phyloP scores from a whole-genome alignment of 2,113 vertebrate species.

The Tursiops truncatus region DNA sequence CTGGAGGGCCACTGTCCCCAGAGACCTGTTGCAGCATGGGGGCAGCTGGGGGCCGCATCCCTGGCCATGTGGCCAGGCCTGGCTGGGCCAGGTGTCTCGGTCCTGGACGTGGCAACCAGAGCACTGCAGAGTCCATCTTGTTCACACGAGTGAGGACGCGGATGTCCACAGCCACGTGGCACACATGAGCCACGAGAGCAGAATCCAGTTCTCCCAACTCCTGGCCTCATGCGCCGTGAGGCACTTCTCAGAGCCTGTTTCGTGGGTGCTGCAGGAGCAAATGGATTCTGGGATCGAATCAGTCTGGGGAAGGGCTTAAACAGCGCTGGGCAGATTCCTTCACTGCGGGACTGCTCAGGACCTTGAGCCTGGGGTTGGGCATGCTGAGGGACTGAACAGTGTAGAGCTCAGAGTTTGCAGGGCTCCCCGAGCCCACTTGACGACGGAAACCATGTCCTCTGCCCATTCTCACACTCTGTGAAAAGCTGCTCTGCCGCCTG shows the following conservation, averaged over 20 bases:
- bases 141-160: neutral
- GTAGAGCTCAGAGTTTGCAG: too few species aligned
- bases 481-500: neutral
- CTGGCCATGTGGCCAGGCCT: neutral
- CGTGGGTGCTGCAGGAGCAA: neutral
- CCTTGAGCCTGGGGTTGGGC: neutral
- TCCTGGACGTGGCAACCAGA: too few species aligned
- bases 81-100: neutral
- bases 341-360: neutral
- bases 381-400: fast-evolving
- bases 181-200: neutral
- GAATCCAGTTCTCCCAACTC: neutral
- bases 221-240: fast-evolving
- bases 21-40: neutral
- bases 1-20: neutral
- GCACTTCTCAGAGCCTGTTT: neutral
- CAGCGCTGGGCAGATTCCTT: neutral
- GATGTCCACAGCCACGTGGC: neutral
- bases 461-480: neutral
- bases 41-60: neutral
- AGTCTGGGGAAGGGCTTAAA: neutral
- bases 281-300: neutral
- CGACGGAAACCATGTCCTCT: neutral
- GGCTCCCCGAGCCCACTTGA: neutral
- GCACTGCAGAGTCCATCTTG: too few species aligned